Evolutionary conservation across 2,797 vertebrate species (phyloP), one percentile per base, ranked within the genome.

Genomic region (Macropodus opercularis): DNA sequence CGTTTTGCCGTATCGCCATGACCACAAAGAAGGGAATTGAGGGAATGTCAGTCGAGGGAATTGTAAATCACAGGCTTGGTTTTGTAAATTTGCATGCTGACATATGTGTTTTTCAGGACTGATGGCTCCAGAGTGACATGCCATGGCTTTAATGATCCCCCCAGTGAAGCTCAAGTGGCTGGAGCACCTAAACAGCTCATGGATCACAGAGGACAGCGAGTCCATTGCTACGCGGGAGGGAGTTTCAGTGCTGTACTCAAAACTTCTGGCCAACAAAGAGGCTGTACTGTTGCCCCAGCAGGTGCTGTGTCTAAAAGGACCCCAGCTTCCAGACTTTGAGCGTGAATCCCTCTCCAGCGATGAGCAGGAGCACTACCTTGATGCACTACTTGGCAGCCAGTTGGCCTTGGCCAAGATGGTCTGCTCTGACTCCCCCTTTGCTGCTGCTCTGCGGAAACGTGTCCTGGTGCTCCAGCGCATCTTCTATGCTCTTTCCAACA

Each of bases 131-230:
- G 84, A 95, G 81, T 98, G 91, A 95, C 84, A 73, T 87, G 91
- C 80, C 80, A 98, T 98, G 96, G 95, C 96, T 79, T 87, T 94
- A 69, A 98, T 95, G 94, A 96, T 99, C 79, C 97, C 97, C 56
- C 96, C 96, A 32, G 97, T 99, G 85, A 99, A 99, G 78, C 91
- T 98, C 66, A 99, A 99, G 90, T 99, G 97, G 97, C 93, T 99
- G 56, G 97, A 99, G 91, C 97, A 99, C 85, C 93, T 98, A 0
- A 98, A 98, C 91, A 97, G 96, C 91, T 98, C 96, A 35, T 99
- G 97, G 97, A 98, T 99, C 84, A 95, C 95, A 5, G 97, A 99
- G 81, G 96, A 99, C 92, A 99, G 97, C 63, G 97, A 99, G 90
- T 98, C 96, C 32, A 96, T 99, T 50, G 95, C 97, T 65, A 98